Percentiles rank a stretch among this genome's conserved stretches.
Conservation (phyloP, 2,797 vertebrate species). For the Scomberomorus guttatus region DNA sequence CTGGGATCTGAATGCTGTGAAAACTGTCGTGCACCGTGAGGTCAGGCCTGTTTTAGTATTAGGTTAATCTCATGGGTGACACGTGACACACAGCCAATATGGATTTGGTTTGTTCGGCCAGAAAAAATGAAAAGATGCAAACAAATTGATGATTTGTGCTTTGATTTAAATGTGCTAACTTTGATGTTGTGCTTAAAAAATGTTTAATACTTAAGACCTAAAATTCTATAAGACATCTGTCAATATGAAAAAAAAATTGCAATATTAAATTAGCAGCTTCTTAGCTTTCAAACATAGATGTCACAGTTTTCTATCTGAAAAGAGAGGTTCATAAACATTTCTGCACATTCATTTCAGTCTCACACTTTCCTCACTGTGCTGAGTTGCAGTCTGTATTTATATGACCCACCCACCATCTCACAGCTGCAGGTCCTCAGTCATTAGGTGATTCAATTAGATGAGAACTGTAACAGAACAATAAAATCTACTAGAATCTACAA, state of each 20-base stretch:
- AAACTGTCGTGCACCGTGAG: conserved; percentile 48
- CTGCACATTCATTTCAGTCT: background rate
- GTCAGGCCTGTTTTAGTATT: conserved; percentile 67
- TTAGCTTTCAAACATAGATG: background rate
- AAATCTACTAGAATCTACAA: background rate
- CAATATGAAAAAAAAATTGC: background rate
- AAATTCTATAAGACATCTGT: background rate
- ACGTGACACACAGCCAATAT: conserved; percentile 28
- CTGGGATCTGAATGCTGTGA: conserved; percentile 77
- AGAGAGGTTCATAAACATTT: background rate
- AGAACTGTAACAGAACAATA: background rate
- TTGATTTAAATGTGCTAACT: too few relatives aligned
- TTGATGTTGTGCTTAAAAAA: background rate
- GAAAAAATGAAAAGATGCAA: background rate
- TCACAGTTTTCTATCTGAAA: background rate
- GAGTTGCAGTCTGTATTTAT: conserved; percentile 4
- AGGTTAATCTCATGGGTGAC: conserved; percentile 60
- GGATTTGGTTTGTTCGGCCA: background rate
- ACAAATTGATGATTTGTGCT: background rate
- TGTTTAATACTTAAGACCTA: background rate
- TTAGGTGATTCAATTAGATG: conserved; percentile 22
- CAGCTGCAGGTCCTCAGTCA: conserved; percentile 42
- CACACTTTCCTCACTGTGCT: background rate
- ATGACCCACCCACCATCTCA: background rate
- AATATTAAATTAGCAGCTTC: background rate